Evolutionary conservation across 2,888 invertebrate genomes (phyloP).

Genomic region (Achlya flavicornis): DNA sequence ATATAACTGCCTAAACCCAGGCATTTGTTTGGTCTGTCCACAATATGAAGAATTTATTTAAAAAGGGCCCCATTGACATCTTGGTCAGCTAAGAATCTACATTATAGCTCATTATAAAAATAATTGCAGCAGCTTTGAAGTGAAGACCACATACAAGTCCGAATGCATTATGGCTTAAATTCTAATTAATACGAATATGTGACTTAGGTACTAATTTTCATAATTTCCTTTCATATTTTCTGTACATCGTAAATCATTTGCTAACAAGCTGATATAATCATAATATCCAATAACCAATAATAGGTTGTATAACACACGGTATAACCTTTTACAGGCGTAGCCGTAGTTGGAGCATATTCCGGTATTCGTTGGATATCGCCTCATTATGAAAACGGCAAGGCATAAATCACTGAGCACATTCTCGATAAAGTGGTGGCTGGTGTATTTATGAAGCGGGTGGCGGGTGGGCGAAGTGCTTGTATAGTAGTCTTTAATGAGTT

Average conservation of each 20-base stretch:
- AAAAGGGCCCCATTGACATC: no score
- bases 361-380: slow-evolving; percentile 38
- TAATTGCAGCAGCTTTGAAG: no score
- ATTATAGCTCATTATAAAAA: no score
- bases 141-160: no score
- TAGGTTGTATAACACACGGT: slow-evolving; percentile 2
- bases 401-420: slow-evolving; percentile 50
- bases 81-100: no score
- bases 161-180: not conserved
- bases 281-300: slow-evolving; percentile 5
- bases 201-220: not conserved
- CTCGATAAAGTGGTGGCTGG: slow-evolving; percentile 35
- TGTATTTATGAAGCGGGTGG: slow-evolving; percentile 22
- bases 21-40: no score
- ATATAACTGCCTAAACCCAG: no score
- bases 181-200: no score
- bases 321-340: slow-evolving; percentile 27
- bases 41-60: no score
- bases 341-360: slow-evolving; percentile 49
- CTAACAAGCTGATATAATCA: not conserved
- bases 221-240: not conserved
- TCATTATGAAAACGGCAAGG: slow-evolving; percentile 50
- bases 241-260: not conserved
- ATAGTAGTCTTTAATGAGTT: not conserved
- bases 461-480: not conserved